Conservation (phyloP, 2,113 vertebrate species). For the Odontophorus gujanensis region DNA sequence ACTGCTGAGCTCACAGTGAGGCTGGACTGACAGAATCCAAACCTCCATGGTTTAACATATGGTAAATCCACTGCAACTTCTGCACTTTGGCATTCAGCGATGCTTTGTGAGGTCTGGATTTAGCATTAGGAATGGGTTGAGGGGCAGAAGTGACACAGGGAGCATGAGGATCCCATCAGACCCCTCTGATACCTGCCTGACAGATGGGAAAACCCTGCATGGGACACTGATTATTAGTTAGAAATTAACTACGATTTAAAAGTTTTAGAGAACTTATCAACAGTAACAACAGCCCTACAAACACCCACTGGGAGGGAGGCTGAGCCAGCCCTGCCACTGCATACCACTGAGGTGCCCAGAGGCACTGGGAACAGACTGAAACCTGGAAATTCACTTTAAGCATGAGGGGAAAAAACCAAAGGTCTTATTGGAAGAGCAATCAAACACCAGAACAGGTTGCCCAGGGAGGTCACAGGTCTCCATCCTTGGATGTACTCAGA, state of each 20-base stretch:
- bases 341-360: background rate
- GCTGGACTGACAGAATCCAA: background rate
- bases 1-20: background rate
- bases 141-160: background rate
- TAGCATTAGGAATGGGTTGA: background rate
- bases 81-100: background rate
- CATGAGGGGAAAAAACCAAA: fast-evolving
- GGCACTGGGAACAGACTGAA: fast-evolving
- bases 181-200: background rate
- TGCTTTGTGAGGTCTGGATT: background rate
- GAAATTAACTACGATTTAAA: conserved; percentile 15
- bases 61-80: background rate
- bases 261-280: background rate
- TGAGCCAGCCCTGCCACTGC: background rate
- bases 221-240: background rate
- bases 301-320: background rate
- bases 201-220: background rate
- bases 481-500: background rate
- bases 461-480: background rate
- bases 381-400: background rate
- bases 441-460: background rate
- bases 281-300: background rate
- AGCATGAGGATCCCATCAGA: fast-evolving
- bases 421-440: background rate
- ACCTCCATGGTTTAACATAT: background rate